Evolutionary conservation across 2,888 invertebrate species (phyloP).

Genomic region (Tricholauxania praeusta): DNA sequence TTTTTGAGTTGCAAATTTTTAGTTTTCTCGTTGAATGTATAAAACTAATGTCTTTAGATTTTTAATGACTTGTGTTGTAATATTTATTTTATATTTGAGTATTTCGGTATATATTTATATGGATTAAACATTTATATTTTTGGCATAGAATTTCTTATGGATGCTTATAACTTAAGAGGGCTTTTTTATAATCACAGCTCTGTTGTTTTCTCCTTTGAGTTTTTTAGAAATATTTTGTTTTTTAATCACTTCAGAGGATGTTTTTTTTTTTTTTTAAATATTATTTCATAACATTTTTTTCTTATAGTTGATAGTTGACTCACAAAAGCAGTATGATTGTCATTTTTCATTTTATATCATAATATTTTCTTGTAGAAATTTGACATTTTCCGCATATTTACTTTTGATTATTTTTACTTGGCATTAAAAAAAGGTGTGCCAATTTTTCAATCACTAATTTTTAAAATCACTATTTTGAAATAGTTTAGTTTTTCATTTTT

Average conservation of each 20-base stretch:
- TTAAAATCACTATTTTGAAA: too few species aligned
- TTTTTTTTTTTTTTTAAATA: background rate
- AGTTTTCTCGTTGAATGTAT: background rate
- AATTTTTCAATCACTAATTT: too few species aligned
- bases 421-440: too few species aligned
- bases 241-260: background rate
- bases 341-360: too few species aligned
- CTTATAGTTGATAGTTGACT: too few species aligned
- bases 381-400: too few species aligned
- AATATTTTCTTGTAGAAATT: too few species aligned
- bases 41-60: conserved; percentile 14
- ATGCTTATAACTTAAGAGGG: background rate
- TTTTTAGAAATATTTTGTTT: background rate
- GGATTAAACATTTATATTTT: background rate
- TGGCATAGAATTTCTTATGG: background rate
- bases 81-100: conserved; percentile 37
- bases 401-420: too few species aligned
- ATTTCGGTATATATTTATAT: background rate
- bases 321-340: too few species aligned
- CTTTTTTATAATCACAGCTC: conserved; percentile 10
- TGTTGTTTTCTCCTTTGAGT: background rate
- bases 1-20: background rate
- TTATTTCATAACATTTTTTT: background rate
- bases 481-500: too few species aligned
- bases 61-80: conserved; percentile 5